phyloP scores from a whole-genome alignment of 2,888 invertebrate species.

The Andricus curvator region DNA sequence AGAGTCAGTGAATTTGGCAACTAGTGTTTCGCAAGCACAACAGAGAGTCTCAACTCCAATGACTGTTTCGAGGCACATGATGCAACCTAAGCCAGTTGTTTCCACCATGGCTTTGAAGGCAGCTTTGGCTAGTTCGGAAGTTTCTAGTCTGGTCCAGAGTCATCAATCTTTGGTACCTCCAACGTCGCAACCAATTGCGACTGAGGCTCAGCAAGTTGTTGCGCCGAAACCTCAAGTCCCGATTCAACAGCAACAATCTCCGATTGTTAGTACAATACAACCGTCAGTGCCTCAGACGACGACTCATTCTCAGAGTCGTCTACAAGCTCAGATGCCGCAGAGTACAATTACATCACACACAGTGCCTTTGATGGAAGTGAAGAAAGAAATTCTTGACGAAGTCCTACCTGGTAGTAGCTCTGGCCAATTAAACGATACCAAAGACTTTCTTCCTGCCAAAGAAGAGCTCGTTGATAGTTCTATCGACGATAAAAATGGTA shows the following conservation, averaged over 20 bases:
- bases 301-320: conserved; percentile 76
- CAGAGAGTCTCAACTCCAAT: conserved; percentile 58
- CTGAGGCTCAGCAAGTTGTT: conserved; percentile 29
- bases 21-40: conserved; percentile 49
- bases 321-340: conserved; percentile 76
- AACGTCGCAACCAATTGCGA: neutral
- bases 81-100: conserved; percentile 62
- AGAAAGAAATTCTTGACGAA: conserved; percentile 86
- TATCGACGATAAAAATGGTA: conserved; percentile 76
- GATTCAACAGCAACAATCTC: conserved; percentile 66
- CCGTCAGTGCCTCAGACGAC: conserved; percentile 75
- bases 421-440: conserved; percentile 75
- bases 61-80: conserved; percentile 29
- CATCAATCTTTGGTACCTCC: conserved; percentile 52
- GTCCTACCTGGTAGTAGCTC: conserved; percentile 73
- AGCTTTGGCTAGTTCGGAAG: conserved; percentile 30
- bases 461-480: conserved; percentile 75
- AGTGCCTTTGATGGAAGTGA: conserved; percentile 84
- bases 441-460: conserved; percentile 78
- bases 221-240: conserved; percentile 7
- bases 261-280: conserved; percentile 78
- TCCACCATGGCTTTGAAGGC: conserved; percentile 56
- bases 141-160: conserved; percentile 33
- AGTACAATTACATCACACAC: conserved; percentile 71
- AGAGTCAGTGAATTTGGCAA: conserved; percentile 42